These are phyloP conservation scores for Clarias laeviceps DNA, from an alignment of 2,797 vertebrate genomes.

Conservation along the genomic window DNA sequence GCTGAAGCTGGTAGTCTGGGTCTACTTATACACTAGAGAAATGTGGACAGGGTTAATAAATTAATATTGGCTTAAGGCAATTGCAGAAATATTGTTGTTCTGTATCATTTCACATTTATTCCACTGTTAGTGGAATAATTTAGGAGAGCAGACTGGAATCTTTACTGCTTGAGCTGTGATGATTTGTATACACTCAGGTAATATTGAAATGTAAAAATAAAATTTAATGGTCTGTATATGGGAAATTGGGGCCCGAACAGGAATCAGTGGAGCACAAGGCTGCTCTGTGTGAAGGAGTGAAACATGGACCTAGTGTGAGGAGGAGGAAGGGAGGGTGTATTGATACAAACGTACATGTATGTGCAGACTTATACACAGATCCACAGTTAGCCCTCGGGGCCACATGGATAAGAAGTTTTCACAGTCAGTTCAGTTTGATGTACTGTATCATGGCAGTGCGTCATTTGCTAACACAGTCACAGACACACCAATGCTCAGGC, in stretches of 20 bases:
- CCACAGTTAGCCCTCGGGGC: slow-evolving; percentile 21
- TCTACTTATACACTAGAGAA: slow-evolving; percentile 12
- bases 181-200: not conserved
- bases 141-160: not conserved
- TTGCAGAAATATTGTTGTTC: slow-evolving; percentile 11
- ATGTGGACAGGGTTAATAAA: slow-evolving; percentile 6
- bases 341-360: slow-evolving; percentile 38
- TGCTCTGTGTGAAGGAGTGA: slow-evolving; percentile 55
- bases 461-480: not conserved
- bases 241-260: slow-evolving; percentile 32
- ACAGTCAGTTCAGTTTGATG: slow-evolving; percentile 9
- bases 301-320: slow-evolving; percentile 46
- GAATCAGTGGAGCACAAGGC: slow-evolving; percentile 49
- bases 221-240: slow-evolving; percentile 41
- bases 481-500: not conserved
- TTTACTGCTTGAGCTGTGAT: not conserved
- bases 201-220: slow-evolving; percentile 13
- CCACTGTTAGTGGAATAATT: not conserved
- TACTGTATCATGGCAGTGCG: slow-evolving; percentile 11
- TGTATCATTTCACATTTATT: slow-evolving; percentile 13
- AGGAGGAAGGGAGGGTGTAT: slow-evolving; percentile 44
- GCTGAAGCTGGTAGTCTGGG: slow-evolving; percentile 15
- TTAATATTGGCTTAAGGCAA: slow-evolving; percentile 11
- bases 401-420: slow-evolving; percentile 41
- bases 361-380: slow-evolving; percentile 26